Base-by-base conservation (phyloP, 2,797 vertebrate genomes). In the Gymnodraco acuticeps region DNA sequence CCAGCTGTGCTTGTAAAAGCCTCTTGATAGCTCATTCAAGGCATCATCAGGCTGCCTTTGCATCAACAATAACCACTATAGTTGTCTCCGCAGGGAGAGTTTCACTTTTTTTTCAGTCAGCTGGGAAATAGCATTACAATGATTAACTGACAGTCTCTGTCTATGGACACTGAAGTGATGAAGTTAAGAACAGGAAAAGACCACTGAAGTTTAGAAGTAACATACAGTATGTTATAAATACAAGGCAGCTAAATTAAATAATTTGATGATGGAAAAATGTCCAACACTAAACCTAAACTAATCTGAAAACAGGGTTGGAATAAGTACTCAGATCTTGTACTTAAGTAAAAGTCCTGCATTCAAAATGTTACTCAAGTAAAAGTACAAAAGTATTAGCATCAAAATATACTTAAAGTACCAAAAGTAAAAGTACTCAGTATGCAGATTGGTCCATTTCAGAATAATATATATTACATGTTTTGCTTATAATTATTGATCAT, bases 1-100 rank as follows among this genome's bases (percentile, higher is more conserved):
- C 66, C 87, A 89, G 86, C 87, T 92, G 90, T 73, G 70, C 61
- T 41, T 61, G 72, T 82, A 67, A 83, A 87, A 82, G 73, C 75
- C 83, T 87, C 89, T 73, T 85, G 75, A 86, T 85, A 74, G 75
- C 79, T 89, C 84, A 82, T 88, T 93, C 82, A 84, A 78, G 76
- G 85, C 82, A 81, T 90, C 83, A 88, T 90, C 84, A 91, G 86
- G 73, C 82, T 38, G 73, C 73, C 75, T 82, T 75, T 62, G 78
- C 76, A 80, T 88, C 79, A 88, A 89, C 78, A 91, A 80, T 75
- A 85, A 88, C 67, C 11, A 13, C 69, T 75, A 69, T 67, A 33
- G 20, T 64, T 74, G 59, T 79, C 75, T 85, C 84, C 0, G 0
- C 55, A 0, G 81, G 80, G 74, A 43, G 68, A 65, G 16, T 63